A percentile compares a stretch with the other conserved stretches of the same genome.
These are phyloP conservation scores for Cervus canadensis DNA, from an alignment of 2,113 vertebrate genomes.

Conservation along the genomic window DNA sequence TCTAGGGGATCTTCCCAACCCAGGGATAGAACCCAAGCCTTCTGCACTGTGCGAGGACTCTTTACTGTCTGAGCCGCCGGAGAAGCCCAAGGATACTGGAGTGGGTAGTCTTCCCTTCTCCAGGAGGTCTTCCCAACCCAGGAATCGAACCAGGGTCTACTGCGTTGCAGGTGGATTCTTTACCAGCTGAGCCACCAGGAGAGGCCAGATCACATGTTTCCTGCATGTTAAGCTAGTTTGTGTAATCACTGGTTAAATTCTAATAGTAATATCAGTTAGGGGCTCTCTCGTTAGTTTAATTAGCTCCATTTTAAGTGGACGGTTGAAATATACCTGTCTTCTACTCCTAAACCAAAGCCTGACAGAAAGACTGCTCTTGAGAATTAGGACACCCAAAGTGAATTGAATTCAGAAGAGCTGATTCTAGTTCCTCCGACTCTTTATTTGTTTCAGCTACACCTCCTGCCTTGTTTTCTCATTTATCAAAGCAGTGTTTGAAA, in stretches of 20 bases:
- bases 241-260: not conserved
- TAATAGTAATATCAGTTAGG: not conserved
- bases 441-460: not conserved
- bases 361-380: not conserved
- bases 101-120: not conserved
- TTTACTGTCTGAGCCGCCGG: not conserved
- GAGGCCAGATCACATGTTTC: not conserved
- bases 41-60: not conserved
- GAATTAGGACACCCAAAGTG: not conserved
- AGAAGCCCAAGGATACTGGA: not conserved
- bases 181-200: accelerated
- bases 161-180: not conserved
- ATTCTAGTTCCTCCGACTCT: not conserved
- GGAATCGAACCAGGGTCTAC: not conserved
- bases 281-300: not conserved
- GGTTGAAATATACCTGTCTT: not conserved
- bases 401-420: not conserved
- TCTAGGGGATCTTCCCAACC: not conserved
- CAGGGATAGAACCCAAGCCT: not conserved
- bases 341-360: not conserved
- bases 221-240: not conserved
- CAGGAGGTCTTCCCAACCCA: not conserved
- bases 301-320: not conserved
- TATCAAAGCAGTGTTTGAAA: not conserved
- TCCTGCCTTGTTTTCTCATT: not conserved